Percentiles rank a stretch among this genome's conserved stretches.
Conservation (phyloP, 2,113 vertebrate genomes). For the Capreolus pygargus region DNA sequence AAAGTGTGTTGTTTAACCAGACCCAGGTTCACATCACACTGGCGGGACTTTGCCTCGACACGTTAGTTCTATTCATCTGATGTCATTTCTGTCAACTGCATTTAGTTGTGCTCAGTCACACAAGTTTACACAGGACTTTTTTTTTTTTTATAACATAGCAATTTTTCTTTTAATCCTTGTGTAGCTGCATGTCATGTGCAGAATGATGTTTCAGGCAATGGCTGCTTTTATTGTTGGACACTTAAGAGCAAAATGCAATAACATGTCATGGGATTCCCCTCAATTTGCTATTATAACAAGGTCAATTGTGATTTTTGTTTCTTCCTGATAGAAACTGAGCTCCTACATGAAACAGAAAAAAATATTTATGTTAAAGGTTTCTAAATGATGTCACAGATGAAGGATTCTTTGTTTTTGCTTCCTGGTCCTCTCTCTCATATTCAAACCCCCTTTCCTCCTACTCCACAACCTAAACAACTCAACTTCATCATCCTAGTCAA, state of each 20-base stretch:
- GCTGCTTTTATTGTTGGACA: neutral
- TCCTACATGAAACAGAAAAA: neutral
- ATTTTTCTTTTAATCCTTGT: conserved; percentile 4
- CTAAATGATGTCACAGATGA: neutral
- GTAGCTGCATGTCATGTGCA: neutral
- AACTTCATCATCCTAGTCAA: neutral
- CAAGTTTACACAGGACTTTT: neutral
- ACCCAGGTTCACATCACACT: neutral
- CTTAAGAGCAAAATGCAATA: neutral
- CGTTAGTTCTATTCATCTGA: neutral
- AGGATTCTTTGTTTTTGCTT: neutral
- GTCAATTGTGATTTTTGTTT: neutral
- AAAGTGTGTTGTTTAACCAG: neutral
- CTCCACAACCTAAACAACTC: neutral
- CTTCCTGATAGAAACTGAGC: neutral
- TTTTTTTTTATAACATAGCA: neutral
- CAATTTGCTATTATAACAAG: neutral
- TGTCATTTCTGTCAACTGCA: neutral
- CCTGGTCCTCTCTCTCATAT: neutral
- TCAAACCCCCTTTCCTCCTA: neutral
- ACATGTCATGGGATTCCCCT: neutral
- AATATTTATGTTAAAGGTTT: neutral
- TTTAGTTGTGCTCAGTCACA: neutral
- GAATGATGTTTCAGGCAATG: neutral
- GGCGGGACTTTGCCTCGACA: neutral